Base-by-base conservation (phyloP, 2,888 invertebrate species). In the Automeris io region DNA sequence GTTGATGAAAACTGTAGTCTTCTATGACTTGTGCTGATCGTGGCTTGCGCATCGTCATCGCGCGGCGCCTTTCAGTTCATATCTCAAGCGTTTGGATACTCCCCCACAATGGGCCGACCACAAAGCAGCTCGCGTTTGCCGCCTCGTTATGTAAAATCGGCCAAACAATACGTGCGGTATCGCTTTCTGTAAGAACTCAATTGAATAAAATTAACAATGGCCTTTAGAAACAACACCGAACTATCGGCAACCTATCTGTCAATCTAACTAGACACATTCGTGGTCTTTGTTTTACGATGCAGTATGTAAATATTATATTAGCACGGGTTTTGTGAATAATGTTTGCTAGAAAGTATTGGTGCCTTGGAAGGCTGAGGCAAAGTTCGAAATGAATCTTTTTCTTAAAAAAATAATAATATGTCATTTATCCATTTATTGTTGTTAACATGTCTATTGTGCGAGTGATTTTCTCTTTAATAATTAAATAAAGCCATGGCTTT, bases 21-120 rank as follows among this genome's bases (percentile, higher is more conserved):
- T 57, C 40, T 33, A 22, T 55, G 32, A 13, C 57, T 69, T 63
- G 54, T 8, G 37, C 44, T 61, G 12, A 4, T 12, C 18, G 9
- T 18, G 51, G 71, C 70, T 68, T 70, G 68, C 75, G 83, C 81
- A 70, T 70, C 71, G 80, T 85, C 85, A 85, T 80, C 67, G 53
- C 71, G 80, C 85, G 85, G 85, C 77, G 77, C 80, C 80, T 85
- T 83, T 83, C 80, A 75, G 74, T 76, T 65, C 73, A 59, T 74
- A 61, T 79, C 77, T 80, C 80, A 71, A 76, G 71, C 79, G 74
- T 70, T 77, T 63, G 70, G 70, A 55, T 67, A 68, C 81, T 69
- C 83, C 79, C 82, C 77, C 79, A 74, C 81, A 73, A 72, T 66
- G 60, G 65, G 47, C 54, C 54, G 56, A 44, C 46, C 64, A 77